A percentile compares a stretch with the other conserved stretches of the same genome.
phyloP scores from a whole-genome alignment of 2,888 invertebrate genomes.

The Melanostoma scalare region DNA sequence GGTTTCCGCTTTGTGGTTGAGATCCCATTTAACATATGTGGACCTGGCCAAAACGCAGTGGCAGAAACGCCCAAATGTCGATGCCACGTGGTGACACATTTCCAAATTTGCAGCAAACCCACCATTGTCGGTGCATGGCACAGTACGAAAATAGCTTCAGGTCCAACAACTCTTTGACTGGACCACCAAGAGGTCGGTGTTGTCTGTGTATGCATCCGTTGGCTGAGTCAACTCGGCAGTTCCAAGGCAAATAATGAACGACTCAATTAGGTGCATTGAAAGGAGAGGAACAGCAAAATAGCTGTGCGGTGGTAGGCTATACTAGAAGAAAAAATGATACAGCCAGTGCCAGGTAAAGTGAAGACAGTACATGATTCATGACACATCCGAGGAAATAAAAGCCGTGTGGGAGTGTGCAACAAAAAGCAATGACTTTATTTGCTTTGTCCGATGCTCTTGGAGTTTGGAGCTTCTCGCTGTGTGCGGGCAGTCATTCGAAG shows the following conservation, averaged over 20 bases:
- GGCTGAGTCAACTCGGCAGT: conserved; percentile 36
- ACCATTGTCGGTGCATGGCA: conserved; percentile 62
- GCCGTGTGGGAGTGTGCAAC: conserved; percentile 59
- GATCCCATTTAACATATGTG: conserved; percentile 48
- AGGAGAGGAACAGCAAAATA: conserved; percentile 63
- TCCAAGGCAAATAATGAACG: conserved; percentile 66
- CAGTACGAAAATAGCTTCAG: conserved; percentile 28
- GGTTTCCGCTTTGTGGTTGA: conserved; percentile 74
- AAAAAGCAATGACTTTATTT: conserved; percentile 66
- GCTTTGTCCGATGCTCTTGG: conserved; percentile 5
- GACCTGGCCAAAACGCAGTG: conserved; percentile 48
- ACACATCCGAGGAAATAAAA: conserved; percentile 32
- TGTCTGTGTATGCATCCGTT: conserved; percentile 35
- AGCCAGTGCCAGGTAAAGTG: conserved; percentile 54
- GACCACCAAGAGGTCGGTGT: conserved; percentile 62
- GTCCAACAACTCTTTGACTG: conserved; percentile 31
- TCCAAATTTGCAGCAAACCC: conserved; percentile 67
- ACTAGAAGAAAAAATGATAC: conserved; percentile 48
- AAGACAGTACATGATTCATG: conserved; percentile 62
- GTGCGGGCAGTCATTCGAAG: conserved; percentile 21
- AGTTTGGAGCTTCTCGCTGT: conserved; percentile 3
- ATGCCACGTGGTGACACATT: conserved; percentile 72
- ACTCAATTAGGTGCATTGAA: conserved; percentile 70
- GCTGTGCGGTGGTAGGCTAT: conserved; percentile 10
- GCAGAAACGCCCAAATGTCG: conserved; percentile 69